Conservation (phyloP, 2,888 invertebrate genomes). For the Melanophora roralis region DNA sequence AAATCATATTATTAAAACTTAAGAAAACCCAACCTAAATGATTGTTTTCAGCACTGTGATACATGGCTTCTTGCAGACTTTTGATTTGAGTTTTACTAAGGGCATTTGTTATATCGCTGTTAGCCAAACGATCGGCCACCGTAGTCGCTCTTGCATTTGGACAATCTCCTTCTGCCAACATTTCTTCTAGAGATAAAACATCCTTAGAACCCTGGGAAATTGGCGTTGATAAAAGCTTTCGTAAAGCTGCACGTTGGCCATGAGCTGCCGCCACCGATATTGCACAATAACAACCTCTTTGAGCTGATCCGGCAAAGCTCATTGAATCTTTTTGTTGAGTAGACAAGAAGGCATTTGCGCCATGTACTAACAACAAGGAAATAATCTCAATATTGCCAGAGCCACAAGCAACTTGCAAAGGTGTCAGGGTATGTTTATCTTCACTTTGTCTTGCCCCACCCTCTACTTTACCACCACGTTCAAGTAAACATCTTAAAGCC, state of each 20-base stretch:
- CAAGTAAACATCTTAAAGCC: conserved; percentile 84
- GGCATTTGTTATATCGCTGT: conserved; percentile 63
- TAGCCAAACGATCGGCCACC: conserved; percentile 66
- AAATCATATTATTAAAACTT: too few species aligned
- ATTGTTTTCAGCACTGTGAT: conserved; percentile 94
- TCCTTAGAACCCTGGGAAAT: conserved; percentile 83
- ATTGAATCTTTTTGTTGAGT: conserved; percentile 89
- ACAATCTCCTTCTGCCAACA: conserved; percentile 88
- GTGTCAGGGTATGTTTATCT: conserved; percentile 91
- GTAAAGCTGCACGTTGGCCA: conserved; percentile 87
- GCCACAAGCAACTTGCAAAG: conserved; percentile 91
- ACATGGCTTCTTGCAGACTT: conserved; percentile 94
- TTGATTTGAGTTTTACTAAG: conserved; percentile 90
- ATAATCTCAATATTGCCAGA: conserved; percentile 89
- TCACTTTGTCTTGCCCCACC: conserved; percentile 90
- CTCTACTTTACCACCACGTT: conserved; percentile 89
- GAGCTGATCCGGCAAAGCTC: conserved; percentile 91
- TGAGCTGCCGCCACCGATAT: conserved; percentile 94
- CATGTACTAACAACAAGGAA: conserved; percentile 86
- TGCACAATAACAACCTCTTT: conserved; percentile 91
- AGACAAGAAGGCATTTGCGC: conserved; percentile 92
- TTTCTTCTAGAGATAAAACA: conserved; percentile 91
- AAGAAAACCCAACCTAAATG: conserved; percentile 86
- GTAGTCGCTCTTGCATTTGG: conserved; percentile 70
- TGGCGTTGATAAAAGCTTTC: conserved; percentile 87